Base-by-base conservation (phyloP, 2,113 vertebrate genomes). In the Hepsetus odoe region DNA sequence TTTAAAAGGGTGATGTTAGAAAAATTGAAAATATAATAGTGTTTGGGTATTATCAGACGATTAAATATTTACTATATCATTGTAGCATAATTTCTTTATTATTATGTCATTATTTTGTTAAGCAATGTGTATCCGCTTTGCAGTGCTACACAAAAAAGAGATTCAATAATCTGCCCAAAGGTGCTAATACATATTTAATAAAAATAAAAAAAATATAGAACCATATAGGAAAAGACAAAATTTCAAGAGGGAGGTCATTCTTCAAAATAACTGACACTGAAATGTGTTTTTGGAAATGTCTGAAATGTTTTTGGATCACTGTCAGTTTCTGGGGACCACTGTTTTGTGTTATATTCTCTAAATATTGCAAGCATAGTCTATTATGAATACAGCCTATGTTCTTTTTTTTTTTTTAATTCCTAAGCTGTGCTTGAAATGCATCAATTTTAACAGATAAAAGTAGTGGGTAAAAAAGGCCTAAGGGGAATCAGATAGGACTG, bases 401-500 rank as follows among this genome's bases (percentile, higher is more conserved):
- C 80, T 80, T 58, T 81, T 62, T 81, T 80, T 81, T 80, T 58
- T 81, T 86, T 76, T 78, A 55, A 78, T 80, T 77, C 62, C 42
- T 42, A 44, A 68, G 42, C 32, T 49, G 22, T 61, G 74, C 72
- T 83, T 38, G 35, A 76, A 30, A 38, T 83, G 80, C 79, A 22
- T 72, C 62, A 40, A 49, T 14, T 11, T 58, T 68, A 81, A 76
- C 76, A 69, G 35, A 78, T 53, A 30, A 72, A 83, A 77, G 35
- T 33, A 79, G 70, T 22, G 10, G 77, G 40, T 46, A 46, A 44
- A 65, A 59, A 32, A 46, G 69, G 30, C 53, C 40, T 72, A 80
- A 72, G 28, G 76, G 7, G 24, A 81, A 79, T 76, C 32, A 75
- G 12, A 55, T 72, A 53, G 62, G 20, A 30, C 51, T 58, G 61